Evolutionary conservation across 2,113 vertebrate genomes (phyloP).

Genomic region (Toxotes chatareus): DNA sequence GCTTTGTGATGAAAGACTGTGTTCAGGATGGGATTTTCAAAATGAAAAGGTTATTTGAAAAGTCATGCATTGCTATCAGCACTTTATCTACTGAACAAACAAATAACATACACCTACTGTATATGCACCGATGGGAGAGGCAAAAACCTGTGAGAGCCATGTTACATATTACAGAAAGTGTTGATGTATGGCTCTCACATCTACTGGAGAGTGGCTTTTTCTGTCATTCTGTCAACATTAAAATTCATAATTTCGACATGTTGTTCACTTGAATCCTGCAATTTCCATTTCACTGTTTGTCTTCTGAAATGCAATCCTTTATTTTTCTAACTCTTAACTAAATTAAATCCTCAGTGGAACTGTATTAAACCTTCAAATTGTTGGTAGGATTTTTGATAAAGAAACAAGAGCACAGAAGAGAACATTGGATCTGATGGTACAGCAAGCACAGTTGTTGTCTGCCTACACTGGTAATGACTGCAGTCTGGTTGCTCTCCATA

Average conservation of each 20-base stretch:
- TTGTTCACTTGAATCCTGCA: neutral
- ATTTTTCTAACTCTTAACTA: neutral
- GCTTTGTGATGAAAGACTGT: slow-evolving; percentile 63
- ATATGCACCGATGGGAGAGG: neutral
- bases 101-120: slow-evolving; percentile 4
- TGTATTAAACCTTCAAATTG: neutral
- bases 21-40: slow-evolving; percentile 33
- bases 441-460: slow-evolving; percentile 15
- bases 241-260: neutral
- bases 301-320: neutral
- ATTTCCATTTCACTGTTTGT: neutral
- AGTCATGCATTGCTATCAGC: slow-evolving; percentile 15
- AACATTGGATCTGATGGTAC: neutral
- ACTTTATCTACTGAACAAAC: slow-evolving; percentile 2
- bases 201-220: neutral
- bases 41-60: slow-evolving; percentile 52
- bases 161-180: slow-evolving; percentile 2
- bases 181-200: neutral
- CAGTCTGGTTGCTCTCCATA: slow-evolving; percentile 13
- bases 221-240: neutral
- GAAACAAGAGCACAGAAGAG: slow-evolving; percentile 3
- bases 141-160: slow-evolving; percentile 12
- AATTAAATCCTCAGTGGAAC: neutral
- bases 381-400: slow-evolving; percentile 12
- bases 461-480: slow-evolving; percentile 15